Evolutionary conservation across 1,140 invertebrate genomes (phyloP), one percentile per base, ranked within the genome.

Genomic region (Drosophila sturtevanti): DNA sequence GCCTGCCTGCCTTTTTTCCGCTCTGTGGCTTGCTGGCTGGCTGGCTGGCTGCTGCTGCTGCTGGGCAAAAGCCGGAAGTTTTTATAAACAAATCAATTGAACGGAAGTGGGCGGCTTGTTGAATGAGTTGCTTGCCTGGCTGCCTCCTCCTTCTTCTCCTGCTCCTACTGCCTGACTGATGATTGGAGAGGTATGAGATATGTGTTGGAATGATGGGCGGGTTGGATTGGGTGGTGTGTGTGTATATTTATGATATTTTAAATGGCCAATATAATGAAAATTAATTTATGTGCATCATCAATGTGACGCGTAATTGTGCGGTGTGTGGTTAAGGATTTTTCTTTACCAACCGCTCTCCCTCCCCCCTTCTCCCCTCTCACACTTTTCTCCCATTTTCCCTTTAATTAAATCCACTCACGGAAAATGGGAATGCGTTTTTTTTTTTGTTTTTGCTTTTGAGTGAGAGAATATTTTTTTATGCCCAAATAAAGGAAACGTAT

Each of bases 31-130:
- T 24, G 24, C n/a, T n/a, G n/a, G n/a, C n/a, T 24, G 4, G 4
- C 24, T 38, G 34, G 21, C 41, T 10, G 41, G n/a, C 18, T 58
- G 24, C 24, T 24, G 24, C 41, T 63, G 52, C 70, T 54, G 51
- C 55, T 38, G 63, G 68, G 16, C 41, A 52, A 55, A 64, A 76
- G 79, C 85, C 85, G 85, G 85, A 89, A 89, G 85, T 80, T 79
- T 72, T 74, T 75, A 70, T 89, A 89, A 89, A 89, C 84, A 89
- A 84, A 89, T 84, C 84, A 89, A 89, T 89, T 77, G 67, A 79
- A 79, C 82, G 82, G 82, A 87, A 86, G 82, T 78, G 71, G 75
- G 67, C 63, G 71, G 75, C 68, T 52, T 77, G 69, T 60, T 56
- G 61, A 35, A 21, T 37, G 24, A 58, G 34, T 31, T 58, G 54